phyloP scores from a whole-genome alignment of 2,888 invertebrate genomes.

The Galerucella nymphaeae region DNA sequence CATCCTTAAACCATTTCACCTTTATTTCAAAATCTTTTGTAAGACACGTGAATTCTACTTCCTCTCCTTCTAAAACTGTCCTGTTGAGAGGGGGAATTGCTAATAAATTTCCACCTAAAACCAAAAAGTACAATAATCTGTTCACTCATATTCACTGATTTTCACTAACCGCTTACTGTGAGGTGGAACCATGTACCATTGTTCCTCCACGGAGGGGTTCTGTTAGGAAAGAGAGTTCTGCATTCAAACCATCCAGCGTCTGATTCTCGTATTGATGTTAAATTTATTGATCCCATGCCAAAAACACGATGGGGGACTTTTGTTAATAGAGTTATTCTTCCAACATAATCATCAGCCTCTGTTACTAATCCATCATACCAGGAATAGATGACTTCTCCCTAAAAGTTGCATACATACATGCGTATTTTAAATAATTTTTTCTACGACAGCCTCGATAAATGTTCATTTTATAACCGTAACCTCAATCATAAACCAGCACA shows the following conservation, averaged over 20 bases:
- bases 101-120: conserved; percentile 85
- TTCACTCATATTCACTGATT: no score
- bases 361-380: conserved; percentile 81
- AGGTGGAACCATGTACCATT: conserved; percentile 93
- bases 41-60: conserved; percentile 84
- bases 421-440: not conserved
- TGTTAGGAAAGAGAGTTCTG: conserved; percentile 86
- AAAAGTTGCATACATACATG: conserved; percentile 52
- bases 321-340: conserved; percentile 76
- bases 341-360: conserved; percentile 76
- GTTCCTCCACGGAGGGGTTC: conserved; percentile 83
- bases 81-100: conserved; percentile 89
- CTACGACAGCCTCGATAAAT: no score
- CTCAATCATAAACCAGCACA: no score
- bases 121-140: not conserved
- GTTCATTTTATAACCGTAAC: no score
- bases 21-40: conserved; percentile 77
- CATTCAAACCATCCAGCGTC: conserved; percentile 95
- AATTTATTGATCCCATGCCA: conserved; percentile 81
- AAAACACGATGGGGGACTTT: conserved; percentile 53
- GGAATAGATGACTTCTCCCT: conserved; percentile 84
- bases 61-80: conserved; percentile 86
- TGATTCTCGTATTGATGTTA: conserved; percentile 86
- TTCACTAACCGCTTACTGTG: conserved; percentile 80
- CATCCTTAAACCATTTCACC: conserved; percentile 77